These are phyloP conservation scores for Aurelia sp. DNA, from an alignment of 30 jellyfish, hydroid and myxozoan genomes.

Conservation along the genomic window DNA sequence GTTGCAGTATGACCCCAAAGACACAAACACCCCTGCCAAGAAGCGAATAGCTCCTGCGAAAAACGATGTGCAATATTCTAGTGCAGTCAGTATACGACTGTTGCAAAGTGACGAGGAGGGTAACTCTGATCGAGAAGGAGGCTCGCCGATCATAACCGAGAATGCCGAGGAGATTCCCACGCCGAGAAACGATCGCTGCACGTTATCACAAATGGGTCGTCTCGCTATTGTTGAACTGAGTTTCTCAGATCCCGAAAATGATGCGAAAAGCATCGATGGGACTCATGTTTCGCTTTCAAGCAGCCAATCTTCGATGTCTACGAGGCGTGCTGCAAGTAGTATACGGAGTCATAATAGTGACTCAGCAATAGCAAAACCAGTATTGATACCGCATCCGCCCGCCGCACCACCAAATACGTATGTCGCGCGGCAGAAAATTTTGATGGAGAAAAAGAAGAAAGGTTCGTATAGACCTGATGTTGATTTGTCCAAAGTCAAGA, in stretches of 20 bases:
- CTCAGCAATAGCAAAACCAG: neutral
- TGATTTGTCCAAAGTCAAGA: neutral
- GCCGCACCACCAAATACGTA: conserved; percentile 53
- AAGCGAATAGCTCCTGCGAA: conserved; percentile 10
- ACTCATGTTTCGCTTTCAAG: conserved; percentile 1
- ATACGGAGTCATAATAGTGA: conserved; percentile 1
- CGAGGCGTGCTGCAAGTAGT: conserved; percentile 61
- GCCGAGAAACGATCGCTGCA: conserved; percentile 39
- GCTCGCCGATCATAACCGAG: conserved; percentile 66
- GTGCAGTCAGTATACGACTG: conserved; percentile 43
- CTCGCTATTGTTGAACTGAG: conserved; percentile 75
- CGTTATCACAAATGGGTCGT: conserved; percentile 82
- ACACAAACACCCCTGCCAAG: neutral
- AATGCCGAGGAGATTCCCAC: conserved; percentile 34
- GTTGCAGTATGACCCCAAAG: neutral
- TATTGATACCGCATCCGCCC: conserved; percentile 50
- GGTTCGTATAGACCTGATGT: conserved; percentile 26
- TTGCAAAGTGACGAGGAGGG: conserved; percentile 67
- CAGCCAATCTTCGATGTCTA: conserved; percentile 36
- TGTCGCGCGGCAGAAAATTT: conserved; percentile 74
- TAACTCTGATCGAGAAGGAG: conserved; percentile 49
- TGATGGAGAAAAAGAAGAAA: conserved; percentile 38
- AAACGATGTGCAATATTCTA: conserved; percentile 9
- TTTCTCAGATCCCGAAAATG: conserved; percentile 78
- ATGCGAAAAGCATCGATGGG: conserved; percentile 40